Conservation (phyloP, 1,140 invertebrate genomes). For the Cataglyphis hispanica region DNA sequence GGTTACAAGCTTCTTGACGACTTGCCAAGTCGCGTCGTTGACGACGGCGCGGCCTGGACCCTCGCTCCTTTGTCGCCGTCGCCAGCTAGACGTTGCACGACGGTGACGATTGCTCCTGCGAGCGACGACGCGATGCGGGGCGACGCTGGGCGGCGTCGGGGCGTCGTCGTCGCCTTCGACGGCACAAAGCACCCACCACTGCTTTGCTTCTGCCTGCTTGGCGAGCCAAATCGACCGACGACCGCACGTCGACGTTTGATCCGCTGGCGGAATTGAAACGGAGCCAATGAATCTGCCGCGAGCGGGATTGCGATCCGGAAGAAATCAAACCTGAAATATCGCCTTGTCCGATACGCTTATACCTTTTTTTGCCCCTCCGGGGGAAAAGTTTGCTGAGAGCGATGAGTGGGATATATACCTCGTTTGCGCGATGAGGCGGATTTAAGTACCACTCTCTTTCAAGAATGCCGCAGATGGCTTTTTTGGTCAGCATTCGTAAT, state of each 20-base stretch:
- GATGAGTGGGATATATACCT: constrained; percentile 52
- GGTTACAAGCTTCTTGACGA: constrained; percentile 84
- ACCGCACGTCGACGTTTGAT: constrained; percentile 81
- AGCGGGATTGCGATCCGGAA: constrained; percentile 61
- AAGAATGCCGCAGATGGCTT: neutral
- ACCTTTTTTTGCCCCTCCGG: constrained; percentile 36
- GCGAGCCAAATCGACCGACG: constrained; percentile 67
- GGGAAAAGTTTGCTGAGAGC: constrained; percentile 35
- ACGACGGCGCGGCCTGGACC: constrained; percentile 56
- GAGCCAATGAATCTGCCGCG: constrained; percentile 82
- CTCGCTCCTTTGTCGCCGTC: constrained; percentile 74
- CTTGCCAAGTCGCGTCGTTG: constrained; percentile 83
- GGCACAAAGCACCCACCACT: constrained; percentile 67
- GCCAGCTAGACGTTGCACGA: constrained; percentile 71
- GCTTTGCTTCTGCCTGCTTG: constrained; percentile 52
- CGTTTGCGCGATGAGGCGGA: constrained; percentile 18
- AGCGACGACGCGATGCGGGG: constrained; percentile 55
- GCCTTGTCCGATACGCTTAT: constrained; percentile 38
- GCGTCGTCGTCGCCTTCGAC: constrained; percentile 75
- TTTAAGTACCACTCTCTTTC: constrained; percentile 55
- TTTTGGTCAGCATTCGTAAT: constrained; percentile 2
- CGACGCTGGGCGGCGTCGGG: constrained; percentile 66
- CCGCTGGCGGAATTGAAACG: constrained; percentile 83
- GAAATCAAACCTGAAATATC: constrained; percentile 66
- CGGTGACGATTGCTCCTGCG: constrained; percentile 73